phyloP scores from a whole-genome alignment of 2,113 vertebrate genomes.

The Mirounga angustirostris region DNA sequence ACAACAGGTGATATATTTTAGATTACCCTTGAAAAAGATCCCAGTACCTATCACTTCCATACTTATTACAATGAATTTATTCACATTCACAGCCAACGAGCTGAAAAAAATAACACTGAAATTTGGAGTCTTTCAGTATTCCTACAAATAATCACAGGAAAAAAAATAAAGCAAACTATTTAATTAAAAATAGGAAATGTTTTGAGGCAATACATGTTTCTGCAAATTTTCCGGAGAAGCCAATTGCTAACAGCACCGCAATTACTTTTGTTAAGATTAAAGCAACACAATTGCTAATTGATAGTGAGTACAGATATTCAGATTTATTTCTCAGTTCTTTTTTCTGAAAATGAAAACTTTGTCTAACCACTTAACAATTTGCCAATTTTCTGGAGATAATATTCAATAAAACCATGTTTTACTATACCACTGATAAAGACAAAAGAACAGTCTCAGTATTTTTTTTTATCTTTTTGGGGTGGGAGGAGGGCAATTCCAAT shows the following conservation, averaged over 20 bases:
- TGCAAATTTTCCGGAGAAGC: background rate
- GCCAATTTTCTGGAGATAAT: background rate
- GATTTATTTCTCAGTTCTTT: background rate
- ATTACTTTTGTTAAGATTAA: conserved; percentile 26
- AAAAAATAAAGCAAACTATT: background rate
- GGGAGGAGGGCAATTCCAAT: background rate
- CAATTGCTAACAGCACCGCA: too few species aligned
- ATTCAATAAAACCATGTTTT: background rate
- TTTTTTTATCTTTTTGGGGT: background rate
- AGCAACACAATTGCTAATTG: background rate
- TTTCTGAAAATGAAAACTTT: conserved; percentile 13
- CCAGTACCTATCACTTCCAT: background rate
- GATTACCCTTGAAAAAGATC: background rate
- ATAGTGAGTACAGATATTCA: background rate
- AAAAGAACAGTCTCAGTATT: background rate
- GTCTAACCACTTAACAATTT: background rate
- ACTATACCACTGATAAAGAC: background rate
- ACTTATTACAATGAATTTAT: background rate
- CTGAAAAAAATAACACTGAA: background rate
- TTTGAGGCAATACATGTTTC: background rate
- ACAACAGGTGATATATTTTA: background rate
- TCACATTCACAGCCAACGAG: background rate
- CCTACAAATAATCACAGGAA: background rate
- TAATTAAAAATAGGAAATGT: background rate
- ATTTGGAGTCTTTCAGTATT: background rate